These are phyloP conservation scores for Lamellibrachia columna DNA, from an alignment of 2,888 invertebrate species.

Conservation along the genomic window DNA sequence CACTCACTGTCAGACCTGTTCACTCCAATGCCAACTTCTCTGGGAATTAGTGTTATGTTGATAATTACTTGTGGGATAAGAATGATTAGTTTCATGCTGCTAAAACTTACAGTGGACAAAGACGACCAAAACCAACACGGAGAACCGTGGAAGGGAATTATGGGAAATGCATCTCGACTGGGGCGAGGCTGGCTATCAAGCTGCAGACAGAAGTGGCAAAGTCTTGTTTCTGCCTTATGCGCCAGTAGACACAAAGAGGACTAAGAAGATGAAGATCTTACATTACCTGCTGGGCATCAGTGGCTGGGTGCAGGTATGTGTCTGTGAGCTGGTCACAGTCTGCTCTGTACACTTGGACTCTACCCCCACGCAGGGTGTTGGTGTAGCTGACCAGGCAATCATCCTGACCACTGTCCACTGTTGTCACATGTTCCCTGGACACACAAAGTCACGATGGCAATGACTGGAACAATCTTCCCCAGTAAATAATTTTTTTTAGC, in stretches of 20 bases:
- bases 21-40: not conserved
- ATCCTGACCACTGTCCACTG: not conserved
- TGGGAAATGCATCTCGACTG: too few species aligned
- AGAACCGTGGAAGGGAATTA: too few species aligned
- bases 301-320: not conserved
- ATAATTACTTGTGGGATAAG: too few species aligned
- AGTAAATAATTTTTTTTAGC: not conserved
- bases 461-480: not conserved
- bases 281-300: not conserved
- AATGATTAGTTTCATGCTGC: too few species aligned
- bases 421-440: not conserved
- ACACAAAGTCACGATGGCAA: not conserved
- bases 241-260: too few species aligned
- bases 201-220: too few species aligned
- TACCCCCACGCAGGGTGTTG: not conserved
- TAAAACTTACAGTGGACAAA: too few species aligned
- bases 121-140: too few species aligned
- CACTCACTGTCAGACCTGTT: not conserved
- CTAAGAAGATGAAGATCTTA: too few species aligned
- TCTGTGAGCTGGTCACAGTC: not conserved
- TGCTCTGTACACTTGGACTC: not conserved
- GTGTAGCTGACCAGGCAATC: not conserved
- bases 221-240: too few species aligned
- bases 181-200: too few species aligned
- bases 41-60: not conserved